A percentile compares a stretch with the other conserved stretches of the same genome.
Conservation (phyloP, 2,888 invertebrate genomes). For the Scaptodrosophila latifasciaeformis region DNA sequence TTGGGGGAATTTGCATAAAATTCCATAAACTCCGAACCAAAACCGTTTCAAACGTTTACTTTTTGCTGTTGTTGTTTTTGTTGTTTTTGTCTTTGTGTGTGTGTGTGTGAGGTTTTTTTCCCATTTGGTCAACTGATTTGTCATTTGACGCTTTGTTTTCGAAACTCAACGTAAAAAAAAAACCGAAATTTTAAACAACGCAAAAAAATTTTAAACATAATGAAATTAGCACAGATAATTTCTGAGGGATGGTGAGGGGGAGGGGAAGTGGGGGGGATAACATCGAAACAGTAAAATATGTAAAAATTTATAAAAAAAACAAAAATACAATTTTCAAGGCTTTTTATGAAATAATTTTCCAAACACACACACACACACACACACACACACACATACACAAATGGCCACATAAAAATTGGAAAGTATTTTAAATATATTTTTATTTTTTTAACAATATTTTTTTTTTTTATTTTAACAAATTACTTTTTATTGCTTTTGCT, state of each 20-base stretch:
- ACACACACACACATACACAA: conserved; percentile 17
- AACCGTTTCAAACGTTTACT: too few species aligned
- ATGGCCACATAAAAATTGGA: conserved; percentile 5
- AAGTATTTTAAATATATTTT: conserved; percentile 18
- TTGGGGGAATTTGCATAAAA: conserved; percentile 50
- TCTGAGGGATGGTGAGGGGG: too few species aligned
- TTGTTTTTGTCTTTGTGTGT: conserved; percentile 14
- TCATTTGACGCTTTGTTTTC: conserved; percentile 3
- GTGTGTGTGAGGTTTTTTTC: too few species aligned
- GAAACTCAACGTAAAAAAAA: not conserved
- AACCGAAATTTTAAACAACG: conserved; percentile 43
- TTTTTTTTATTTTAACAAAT: conserved; percentile 21
- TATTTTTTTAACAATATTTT: conserved; percentile 10
- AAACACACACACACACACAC: conserved; percentile 17
- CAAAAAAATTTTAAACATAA: conserved; percentile 63
- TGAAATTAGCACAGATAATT: conserved; percentile 28
- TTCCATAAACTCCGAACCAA: too few species aligned
- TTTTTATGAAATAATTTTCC: conserved; percentile 45
- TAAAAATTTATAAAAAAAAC: conserved; percentile 52
- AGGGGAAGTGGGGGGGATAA: too few species aligned
- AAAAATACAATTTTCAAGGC: conserved; percentile 69
- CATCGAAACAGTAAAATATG: conserved; percentile 28
- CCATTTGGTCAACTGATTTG: too few species aligned
- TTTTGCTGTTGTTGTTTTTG: conserved; percentile 23
- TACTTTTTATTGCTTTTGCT: too few species aligned